Evolutionary conservation across 2,888 invertebrate species (phyloP).

Genomic region (Drosophila stalkeri): DNA sequence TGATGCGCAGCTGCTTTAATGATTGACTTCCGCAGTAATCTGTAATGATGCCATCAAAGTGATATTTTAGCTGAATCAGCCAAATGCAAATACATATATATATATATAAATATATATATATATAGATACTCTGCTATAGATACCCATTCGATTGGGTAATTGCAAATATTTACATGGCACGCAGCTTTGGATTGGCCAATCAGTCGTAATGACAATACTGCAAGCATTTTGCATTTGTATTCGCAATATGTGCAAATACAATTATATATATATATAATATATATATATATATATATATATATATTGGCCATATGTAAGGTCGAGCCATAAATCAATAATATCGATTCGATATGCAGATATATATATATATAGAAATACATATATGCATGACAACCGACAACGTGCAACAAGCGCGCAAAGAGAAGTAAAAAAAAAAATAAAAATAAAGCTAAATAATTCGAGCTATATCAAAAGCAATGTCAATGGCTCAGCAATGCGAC

Average conservation of each 20-base stretch:
- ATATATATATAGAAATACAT: not conserved
- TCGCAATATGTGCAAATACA: slow-evolving; percentile 27
- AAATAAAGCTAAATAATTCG: slow-evolving; percentile 23
- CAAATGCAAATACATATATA: not conserved
- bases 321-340: slow-evolving; percentile 67
- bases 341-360: slow-evolving; percentile 51
- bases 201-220: slow-evolving; percentile 63
- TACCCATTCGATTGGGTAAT: slow-evolving; percentile 24
- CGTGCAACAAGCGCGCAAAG: slow-evolving; percentile 29
- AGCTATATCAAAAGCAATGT: slow-evolving; percentile 48
- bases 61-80: slow-evolving; percentile 7
- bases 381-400: slow-evolving; percentile 15
- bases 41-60: slow-evolving; percentile 35
- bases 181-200: slow-evolving; percentile 57
- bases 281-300: slow-evolving; percentile 1
- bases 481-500: slow-evolving; percentile 51
- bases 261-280: not conserved
- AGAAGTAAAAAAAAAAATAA: not conserved
- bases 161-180: slow-evolving; percentile 47
- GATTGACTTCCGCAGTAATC: slow-evolving; percentile 26
- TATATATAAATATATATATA: not conserved
- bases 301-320: slow-evolving; percentile 34
- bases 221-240: slow-evolving; percentile 53
- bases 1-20: slow-evolving; percentile 36
- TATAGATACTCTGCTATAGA: not conserved